Conservation (phyloP, 2,797 vertebrate species). For the Acanthurus leucopareius region DNA sequence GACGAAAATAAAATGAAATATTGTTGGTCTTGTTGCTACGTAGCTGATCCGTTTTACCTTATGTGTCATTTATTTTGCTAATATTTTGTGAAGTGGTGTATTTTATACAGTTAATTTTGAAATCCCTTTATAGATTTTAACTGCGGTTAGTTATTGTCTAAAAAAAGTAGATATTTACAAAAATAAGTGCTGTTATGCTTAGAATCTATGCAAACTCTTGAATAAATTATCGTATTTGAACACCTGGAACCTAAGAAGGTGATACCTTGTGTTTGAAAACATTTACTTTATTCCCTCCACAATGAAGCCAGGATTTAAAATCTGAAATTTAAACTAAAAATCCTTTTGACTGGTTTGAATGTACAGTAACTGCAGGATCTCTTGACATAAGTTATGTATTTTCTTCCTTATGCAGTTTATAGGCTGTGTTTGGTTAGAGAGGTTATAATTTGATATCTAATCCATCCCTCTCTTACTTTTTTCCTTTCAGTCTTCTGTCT, state of each 20-base stretch:
- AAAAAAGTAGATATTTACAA: too few species aligned
- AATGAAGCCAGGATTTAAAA: not conserved
- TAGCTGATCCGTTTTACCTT: not conserved
- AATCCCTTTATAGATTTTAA: not conserved
- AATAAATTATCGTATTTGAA: constrained; percentile 25
- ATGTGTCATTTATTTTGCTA: not conserved
- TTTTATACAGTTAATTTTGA: not conserved
- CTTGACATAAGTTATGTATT: not conserved
- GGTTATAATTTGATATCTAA: not conserved
- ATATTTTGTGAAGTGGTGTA: not conserved
- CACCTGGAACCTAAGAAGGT: constrained; percentile 38
- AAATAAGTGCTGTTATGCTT: not conserved
- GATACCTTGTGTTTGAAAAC: not conserved
- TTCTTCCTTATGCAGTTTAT: not conserved
- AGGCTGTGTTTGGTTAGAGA: not conserved
- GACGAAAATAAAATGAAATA: not conserved
- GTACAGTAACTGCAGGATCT: not conserved
- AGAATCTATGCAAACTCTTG: not conserved
- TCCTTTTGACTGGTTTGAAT: not conserved
- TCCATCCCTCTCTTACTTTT: too few species aligned
- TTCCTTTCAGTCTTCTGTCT: not conserved
- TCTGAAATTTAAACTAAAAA: not conserved
- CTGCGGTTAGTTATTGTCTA: not conserved
- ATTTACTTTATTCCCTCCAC: not conserved
- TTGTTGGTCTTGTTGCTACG: too few species aligned